Evolutionary conservation across 2,888 invertebrate species (phyloP), one percentile per base, ranked within the genome.

Genomic region (Acanthosoma haemorrhoidale): DNA sequence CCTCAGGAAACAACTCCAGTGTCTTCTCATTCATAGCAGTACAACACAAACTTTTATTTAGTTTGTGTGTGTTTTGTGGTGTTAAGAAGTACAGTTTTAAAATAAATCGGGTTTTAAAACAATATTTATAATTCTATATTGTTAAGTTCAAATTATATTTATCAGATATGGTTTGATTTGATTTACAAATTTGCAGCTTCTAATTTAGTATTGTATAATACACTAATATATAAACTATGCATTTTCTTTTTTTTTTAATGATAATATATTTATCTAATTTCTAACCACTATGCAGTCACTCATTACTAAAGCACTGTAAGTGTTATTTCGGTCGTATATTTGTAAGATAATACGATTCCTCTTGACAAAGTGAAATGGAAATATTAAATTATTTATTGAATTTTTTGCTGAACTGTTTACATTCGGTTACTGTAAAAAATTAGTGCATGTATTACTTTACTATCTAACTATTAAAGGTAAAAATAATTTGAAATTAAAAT

Each of bases 1-100:
- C 68, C 73, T 16, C 64, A 64, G 25, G 64, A 64, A 36, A 21
- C 51, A 25, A 2, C 21, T 51, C 16, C 16, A 51, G 51, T 51
- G n/a, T n/a, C n/a, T 51, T 51, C 51, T 25, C 51, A 51, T 51
- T n/a, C 51, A 51, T 51, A 51, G 51, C 51, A 3, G 3, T 41
- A 11, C 18, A 2, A 8, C 9, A 41, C 41, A n/a, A 21, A 2
- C 13, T n/a, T 25, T 4, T 13, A 21, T 51, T 51, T 21, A 25
- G 21, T 13, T 9, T 25, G n/a, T 51, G 21, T 25, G 51, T 51
- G 25, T 51, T 51, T 21, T 51, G 21, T 51, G 51, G 25, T 25
- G 25, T 25, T 51, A 25, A 13, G 21, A 51, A 51, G 21, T 51
- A n/a, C 25, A 25, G 25, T 51, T 51, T 51, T 51, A 25, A 51